Conservation (phyloP, 2,888 invertebrate genomes). For the Terebella lapidaria region DNA sequence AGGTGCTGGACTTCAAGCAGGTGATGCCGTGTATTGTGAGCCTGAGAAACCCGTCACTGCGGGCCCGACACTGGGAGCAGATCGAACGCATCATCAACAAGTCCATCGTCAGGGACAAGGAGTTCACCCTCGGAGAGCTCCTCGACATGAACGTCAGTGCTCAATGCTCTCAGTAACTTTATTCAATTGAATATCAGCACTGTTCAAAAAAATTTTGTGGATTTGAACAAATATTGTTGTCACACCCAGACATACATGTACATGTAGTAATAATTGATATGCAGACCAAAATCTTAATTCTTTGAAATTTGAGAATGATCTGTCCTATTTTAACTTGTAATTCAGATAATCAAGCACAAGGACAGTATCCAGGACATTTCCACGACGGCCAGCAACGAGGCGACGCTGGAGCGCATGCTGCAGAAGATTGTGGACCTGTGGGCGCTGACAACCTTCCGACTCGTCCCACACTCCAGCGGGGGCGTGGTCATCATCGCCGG, state of each 20-base stretch:
- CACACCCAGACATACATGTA: too few relatives aligned
- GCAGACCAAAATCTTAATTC: too few relatives aligned
- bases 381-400: conserved; percentile 52
- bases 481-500: conserved; percentile 49
- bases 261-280: too few relatives aligned
- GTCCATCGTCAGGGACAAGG: conserved; percentile 44
- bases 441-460: conserved; percentile 48
- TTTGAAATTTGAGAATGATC: too few relatives aligned
- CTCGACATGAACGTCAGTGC: conserved; percentile 49
- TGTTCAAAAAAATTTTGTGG: too few relatives aligned
- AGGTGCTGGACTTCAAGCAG: conserved; percentile 50
- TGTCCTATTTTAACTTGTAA: too few relatives aligned
- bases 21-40: conserved; percentile 53
- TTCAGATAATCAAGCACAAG: conserved; percentile 49
- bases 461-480: conserved; percentile 42
- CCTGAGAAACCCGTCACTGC: conserved; percentile 48
- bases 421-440: conserved; percentile 50
- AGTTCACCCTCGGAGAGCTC: conserved; percentile 49
- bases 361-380: conserved; percentile 53
- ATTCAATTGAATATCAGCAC: too few relatives aligned
- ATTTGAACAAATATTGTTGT: too few relatives aligned
- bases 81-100: conserved; percentile 48
- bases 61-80: conserved; percentile 49
- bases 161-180: too few relatives aligned
- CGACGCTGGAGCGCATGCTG: conserved; percentile 51